Conservation (phyloP, 2,797 vertebrate species). For the Lutjanus argentimaculatus region DNA sequence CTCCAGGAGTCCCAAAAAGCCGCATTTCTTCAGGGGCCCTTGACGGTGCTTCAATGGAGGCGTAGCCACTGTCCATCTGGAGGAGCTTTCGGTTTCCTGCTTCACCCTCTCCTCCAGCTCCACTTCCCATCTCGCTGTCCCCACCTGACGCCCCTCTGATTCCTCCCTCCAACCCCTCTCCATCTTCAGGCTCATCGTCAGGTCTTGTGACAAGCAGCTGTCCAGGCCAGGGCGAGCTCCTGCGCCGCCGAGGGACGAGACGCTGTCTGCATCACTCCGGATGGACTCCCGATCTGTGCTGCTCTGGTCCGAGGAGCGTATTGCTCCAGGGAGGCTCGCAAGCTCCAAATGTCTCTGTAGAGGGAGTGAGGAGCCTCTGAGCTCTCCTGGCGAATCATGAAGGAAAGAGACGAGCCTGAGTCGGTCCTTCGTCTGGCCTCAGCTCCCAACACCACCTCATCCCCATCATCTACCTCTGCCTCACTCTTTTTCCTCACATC, state of each 20-base stretch:
- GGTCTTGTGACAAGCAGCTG: conserved; percentile 87
- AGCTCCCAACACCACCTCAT: conserved; percentile 56
- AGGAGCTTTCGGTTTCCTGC: conserved; percentile 91
- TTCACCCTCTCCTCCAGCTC: conserved; percentile 83
- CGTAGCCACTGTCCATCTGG: conserved; percentile 98
- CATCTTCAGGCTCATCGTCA: conserved; percentile 86
- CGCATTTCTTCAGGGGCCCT: conserved; percentile 88
- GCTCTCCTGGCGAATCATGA: conserved; percentile 77
- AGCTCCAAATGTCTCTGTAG: conserved; percentile 96
- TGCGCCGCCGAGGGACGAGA: conserved; percentile 87
- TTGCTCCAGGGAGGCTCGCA: conserved; percentile 95
- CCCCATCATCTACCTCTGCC: conserved; percentile 66
- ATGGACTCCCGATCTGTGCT: conserved; percentile 94
- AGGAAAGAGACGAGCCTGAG: conserved; percentile 70
- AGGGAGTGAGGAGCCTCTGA: conserved; percentile 84
- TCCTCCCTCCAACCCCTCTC: conserved; percentile 51
- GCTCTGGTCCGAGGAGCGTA: conserved; percentile 94
- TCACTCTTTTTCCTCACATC: conserved; percentile 48
- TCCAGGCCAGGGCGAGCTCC: conserved; percentile 76
- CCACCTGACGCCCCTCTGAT: conserved; percentile 67
- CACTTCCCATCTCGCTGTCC: conserved; percentile 66
- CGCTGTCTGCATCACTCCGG: conserved; percentile 93
- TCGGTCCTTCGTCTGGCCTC: conserved; percentile 64
- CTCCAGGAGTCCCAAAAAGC: conserved; percentile 82
- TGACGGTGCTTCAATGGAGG: conserved; percentile 95